These are phyloP conservation scores for Pluvialis apricaria DNA, from an alignment of 2,113 vertebrate genomes.

Conservation along the genomic window DNA sequence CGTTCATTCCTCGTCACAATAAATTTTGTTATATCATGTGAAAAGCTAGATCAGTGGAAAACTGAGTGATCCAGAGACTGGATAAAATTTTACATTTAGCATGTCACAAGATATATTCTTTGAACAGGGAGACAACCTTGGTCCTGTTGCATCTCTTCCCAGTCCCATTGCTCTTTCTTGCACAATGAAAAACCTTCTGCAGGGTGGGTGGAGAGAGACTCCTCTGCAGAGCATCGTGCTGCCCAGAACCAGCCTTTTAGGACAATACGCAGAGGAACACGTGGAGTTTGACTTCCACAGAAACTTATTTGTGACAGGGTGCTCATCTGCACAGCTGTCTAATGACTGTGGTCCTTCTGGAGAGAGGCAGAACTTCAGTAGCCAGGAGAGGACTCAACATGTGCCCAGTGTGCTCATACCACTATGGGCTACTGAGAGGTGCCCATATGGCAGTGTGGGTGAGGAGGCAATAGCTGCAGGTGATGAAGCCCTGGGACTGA, in stretches of 20 bases:
- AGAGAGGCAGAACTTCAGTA: neutral
- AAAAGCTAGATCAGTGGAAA: neutral
- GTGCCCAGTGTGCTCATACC: fast-evolving
- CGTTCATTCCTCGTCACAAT: neutral
- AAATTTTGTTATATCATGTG: neutral
- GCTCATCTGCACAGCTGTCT: neutral
- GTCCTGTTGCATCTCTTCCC: neutral
- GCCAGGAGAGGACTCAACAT: neutral
- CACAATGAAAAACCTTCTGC: neutral
- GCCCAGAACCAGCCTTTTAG: neutral
- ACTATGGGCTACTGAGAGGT: neutral
- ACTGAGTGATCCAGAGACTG: neutral
- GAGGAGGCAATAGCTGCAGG: neutral
- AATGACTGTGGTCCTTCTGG: neutral
- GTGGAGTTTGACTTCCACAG: neutral
- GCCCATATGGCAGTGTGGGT: neutral
- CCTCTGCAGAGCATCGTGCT: neutral
- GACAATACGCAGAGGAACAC: no score
- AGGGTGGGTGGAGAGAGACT: neutral
- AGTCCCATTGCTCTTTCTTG: neutral
- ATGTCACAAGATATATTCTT: neutral
- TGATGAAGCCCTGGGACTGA: neutral
- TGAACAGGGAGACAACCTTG: neutral
- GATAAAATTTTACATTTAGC: neutral
- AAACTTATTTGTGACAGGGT: neutral